Conservation (phyloP, 2,888 invertebrate genomes). For the Trachelus troglodyta region DNA sequence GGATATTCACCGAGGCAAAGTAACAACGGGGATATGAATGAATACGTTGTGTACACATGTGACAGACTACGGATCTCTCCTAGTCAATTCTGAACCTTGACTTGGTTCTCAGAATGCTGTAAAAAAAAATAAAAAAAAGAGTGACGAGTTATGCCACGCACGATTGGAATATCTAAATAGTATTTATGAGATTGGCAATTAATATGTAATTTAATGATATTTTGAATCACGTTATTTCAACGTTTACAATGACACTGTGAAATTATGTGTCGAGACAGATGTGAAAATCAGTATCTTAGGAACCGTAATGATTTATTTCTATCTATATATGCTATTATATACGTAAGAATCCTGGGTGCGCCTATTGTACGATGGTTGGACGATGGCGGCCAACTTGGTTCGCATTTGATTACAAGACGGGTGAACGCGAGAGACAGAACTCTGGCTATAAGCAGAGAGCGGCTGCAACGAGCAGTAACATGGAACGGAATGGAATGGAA, state of each 20-base stretch:
- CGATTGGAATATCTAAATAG: not conserved
- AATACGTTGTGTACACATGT: not conserved
- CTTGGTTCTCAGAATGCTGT: not conserved
- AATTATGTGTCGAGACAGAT: not conserved
- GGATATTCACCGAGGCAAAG: not conserved
- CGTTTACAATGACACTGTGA: not conserved
- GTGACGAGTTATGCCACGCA: not conserved
- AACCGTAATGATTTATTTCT: not conserved
- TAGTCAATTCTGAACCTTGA: not conserved
- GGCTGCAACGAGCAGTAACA: conserved; percentile 48
- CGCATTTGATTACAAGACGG: conserved; percentile 45
- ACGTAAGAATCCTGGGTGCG: conserved; percentile 49
- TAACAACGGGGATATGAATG: not conserved
- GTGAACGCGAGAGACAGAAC: conserved; percentile 10
- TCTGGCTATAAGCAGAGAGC: conserved; percentile 25
- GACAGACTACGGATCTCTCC: not conserved
- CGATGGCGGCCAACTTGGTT: conserved; percentile 10
- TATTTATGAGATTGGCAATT: not conserved
- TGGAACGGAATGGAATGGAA: conserved; percentile 40
- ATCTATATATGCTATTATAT: not conserved
- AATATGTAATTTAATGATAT: not conserved
- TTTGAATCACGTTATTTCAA: not conserved
- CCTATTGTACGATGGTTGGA: conserved; percentile 26
- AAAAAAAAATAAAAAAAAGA: not conserved
- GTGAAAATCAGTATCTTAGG: not conserved